Conservation (phyloP, 2,888 invertebrate genomes). For the Hedya salicella region DNA sequence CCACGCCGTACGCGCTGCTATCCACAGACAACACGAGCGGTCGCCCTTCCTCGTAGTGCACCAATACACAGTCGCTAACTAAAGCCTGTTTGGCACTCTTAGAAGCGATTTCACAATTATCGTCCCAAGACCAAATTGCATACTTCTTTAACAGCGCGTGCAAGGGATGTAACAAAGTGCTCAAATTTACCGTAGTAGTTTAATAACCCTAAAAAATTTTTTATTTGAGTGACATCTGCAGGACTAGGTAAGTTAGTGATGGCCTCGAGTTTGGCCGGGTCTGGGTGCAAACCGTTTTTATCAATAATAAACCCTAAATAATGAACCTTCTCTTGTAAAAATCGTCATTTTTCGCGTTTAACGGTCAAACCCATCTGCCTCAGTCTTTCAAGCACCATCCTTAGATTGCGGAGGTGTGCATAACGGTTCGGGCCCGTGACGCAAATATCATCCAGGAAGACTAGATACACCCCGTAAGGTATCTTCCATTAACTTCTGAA, state of each 20-base stretch:
- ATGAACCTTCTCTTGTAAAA: slow-evolving; percentile 46
- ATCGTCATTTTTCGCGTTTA: slow-evolving; percentile 46
- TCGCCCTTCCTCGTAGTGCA: not conserved
- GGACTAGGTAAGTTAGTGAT: not conserved
- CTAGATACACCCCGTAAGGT: no score
- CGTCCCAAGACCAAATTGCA: not conserved
- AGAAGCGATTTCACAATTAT: not conserved
- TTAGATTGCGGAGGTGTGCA: slow-evolving; percentile 44
- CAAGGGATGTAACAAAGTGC: not conserved
- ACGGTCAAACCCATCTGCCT: slow-evolving; percentile 41
- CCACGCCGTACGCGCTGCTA: slow-evolving; percentile 32
- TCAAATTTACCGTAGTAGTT: slow-evolving; percentile 8
- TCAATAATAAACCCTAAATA: slow-evolving; percentile 48
- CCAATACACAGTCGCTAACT: slow-evolving; percentile 1
- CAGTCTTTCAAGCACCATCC: slow-evolving; percentile 43
- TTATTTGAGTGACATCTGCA: slow-evolving; percentile 2
- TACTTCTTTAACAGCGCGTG: slow-evolving; percentile 16
- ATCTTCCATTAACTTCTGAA: no score
- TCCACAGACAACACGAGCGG: slow-evolving; percentile 46
- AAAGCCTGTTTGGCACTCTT: not conserved
- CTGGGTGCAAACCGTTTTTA: slow-evolving; percentile 47
- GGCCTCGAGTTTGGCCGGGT: not conserved
- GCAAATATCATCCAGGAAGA: slow-evolving; percentile 20
- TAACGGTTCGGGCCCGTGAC: slow-evolving; percentile 42
- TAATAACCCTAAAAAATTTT: not conserved